A percentile compares a stretch with the other conserved stretches of the same genome.
phyloP scores from a whole-genome alignment of 2,888 invertebrate species.

The Drosophila anomalata region DNA sequence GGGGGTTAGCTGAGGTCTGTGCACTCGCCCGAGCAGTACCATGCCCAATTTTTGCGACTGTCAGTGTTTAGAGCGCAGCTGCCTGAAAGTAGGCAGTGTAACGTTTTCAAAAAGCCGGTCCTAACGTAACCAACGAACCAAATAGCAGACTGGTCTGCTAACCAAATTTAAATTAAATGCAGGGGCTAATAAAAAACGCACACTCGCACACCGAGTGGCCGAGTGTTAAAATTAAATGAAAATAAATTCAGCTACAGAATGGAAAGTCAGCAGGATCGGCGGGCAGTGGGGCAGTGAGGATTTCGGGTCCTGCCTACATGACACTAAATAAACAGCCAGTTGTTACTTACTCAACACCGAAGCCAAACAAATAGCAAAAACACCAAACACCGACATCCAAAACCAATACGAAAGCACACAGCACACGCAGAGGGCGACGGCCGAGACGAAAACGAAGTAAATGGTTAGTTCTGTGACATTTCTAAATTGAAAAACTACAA shows the following conservation, averaged over 20 bases:
- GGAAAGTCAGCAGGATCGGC: conserved; percentile 5
- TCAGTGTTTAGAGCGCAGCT: conserved; percentile 43
- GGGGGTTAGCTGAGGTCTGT: conserved; percentile 16
- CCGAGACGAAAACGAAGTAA: conserved; percentile 54
- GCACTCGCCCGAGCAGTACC: conserved; percentile 6
- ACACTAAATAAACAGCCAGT: conserved; percentile 78
- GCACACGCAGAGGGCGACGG: conserved; percentile 31
- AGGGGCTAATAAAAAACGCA: conserved; percentile 55
- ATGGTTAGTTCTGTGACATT: conserved; percentile 78
- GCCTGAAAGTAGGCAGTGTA: conserved; percentile 68
- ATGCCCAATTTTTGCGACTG: conserved; percentile 38
- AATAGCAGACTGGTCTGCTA: conserved; percentile 37
- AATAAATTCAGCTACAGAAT: conserved; percentile 50
- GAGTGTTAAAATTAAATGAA: conserved; percentile 62
- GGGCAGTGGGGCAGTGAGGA: conserved; percentile 10
- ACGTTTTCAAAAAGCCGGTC: conserved; percentile 26
- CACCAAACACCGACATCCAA: conserved; percentile 57
- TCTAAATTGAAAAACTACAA: conserved; percentile 79
- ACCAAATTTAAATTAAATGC: conserved; percentile 63
- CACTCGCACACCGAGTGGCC: conserved; percentile 1
- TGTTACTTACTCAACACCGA: conserved; percentile 77
- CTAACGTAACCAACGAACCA: conserved; percentile 41
- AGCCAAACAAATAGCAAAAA: conserved; percentile 68
- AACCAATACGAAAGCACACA: conserved; percentile 65
- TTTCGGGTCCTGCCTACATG: conserved; percentile 60